Base-by-base conservation (phyloP, 2,113 vertebrate species). In the Vicugna pacos region DNA sequence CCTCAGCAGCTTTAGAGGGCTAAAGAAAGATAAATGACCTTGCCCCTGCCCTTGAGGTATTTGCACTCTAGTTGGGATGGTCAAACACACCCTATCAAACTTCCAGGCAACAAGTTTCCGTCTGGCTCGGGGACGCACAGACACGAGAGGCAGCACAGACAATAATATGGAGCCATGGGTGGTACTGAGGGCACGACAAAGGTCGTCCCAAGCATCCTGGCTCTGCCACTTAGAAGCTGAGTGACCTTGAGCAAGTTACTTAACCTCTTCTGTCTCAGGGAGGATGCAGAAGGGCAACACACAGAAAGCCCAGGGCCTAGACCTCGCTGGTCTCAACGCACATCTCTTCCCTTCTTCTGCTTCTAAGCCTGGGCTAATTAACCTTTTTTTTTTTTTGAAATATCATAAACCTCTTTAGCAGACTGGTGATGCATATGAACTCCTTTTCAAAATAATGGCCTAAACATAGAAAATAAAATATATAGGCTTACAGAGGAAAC, bases 361-460 rank as follows among this genome's bases (percentile, higher is more conserved):
- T n/a, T 17, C 19, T 32, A 4, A 80, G 13, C 28, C 1, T 1
- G 64, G 32, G 26, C 2, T 30, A 28, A 28, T 17, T 30, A 38
- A 52, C 28, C 11, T 38, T 79, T n/a, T 79, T 72, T 26, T 20
- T 35, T 56, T 79, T 80, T 79, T n/a, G 1, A 54, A 54, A 54
- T 11, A 56, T 19, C 28, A 17, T 20, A 22, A 46, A 65, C 8
- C 16, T 12, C 46, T 69, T 35, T 84, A 35, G 67, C 16, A 89
- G 13, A 11, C 75, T 90, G 13, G 46, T 73, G 46, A 87, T 77
- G 35, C 42, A 6, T 28, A 16, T 58, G 72, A 82, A 62, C 42
- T 19, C 46, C 13, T 94, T 96, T 83, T 75, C 35, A 91, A 81
- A 88, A 65, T 88, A 84, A 95, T 64, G 35, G 15, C 42, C 24